Conservation (phyloP, 2,797 vertebrate genomes). For the Tarsius wallacei region DNA sequence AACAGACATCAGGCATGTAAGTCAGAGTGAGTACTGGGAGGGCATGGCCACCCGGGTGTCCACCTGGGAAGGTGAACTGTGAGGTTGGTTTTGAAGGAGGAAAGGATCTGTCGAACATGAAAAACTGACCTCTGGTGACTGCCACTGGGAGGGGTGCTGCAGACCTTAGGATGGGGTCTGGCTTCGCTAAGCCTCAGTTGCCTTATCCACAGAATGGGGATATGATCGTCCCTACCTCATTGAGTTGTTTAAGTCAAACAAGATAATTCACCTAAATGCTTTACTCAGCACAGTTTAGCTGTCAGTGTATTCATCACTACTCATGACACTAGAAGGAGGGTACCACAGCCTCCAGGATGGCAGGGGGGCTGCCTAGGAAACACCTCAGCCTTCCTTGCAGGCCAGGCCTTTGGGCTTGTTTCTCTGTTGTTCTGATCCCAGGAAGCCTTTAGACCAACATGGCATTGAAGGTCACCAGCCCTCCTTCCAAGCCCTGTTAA, state of each 20-base stretch:
- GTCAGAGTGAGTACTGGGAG: neutral
- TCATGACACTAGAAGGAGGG: neutral
- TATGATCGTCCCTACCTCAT: neutral
- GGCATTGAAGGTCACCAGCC: neutral
- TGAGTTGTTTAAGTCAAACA: neutral
- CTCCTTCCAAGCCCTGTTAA: neutral
- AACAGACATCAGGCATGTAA: neutral
- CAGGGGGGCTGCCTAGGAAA: neutral
- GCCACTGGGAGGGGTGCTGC: too few relatives aligned
- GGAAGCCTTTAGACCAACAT: neutral
- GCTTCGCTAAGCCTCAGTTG: neutral
- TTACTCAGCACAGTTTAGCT: neutral
- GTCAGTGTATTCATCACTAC: neutral
- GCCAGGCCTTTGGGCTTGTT: neutral
- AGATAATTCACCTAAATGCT: neutral
- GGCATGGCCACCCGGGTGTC: fast-evolving
- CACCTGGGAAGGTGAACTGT: neutral
- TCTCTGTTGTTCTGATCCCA: neutral
- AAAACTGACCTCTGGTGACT: neutral
- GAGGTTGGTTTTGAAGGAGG: conserved; percentile 14
- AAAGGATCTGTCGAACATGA: neutral
- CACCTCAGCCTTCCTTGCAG: neutral
- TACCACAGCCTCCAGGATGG: neutral
- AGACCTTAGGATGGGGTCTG: neutral
- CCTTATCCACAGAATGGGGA: neutral